Evolutionary conservation across 2,113 vertebrate species (phyloP).

Genomic region (Eptesicus fuscus): DNA sequence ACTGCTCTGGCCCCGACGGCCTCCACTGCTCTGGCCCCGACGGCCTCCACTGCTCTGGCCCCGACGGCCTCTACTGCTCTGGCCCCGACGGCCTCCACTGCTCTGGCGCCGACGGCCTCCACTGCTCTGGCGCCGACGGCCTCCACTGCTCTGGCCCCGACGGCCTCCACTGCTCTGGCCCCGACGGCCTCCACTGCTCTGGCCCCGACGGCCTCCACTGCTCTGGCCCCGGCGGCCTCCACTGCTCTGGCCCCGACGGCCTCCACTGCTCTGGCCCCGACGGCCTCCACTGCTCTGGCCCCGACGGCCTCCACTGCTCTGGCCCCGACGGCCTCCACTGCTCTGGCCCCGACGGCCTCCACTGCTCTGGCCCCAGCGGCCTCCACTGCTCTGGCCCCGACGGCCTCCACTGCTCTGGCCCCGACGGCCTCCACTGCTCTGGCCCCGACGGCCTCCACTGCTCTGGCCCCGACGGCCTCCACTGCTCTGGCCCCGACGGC

Average conservation of each 20-base stretch:
- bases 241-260: rapidly evolving
- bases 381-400: rapidly evolving
- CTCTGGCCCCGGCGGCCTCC: rapidly evolving
- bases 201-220: too few relatives aligned
- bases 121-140: rapidly evolving
- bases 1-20: rapidly evolving
- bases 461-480: rapidly evolving
- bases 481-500: too few relatives aligned
- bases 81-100: background rate
- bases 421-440: rapidly evolving
- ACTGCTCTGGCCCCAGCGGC: rapidly evolving
- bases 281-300: rapidly evolving
- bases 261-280: rapidly evolving
- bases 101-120: too few relatives aligned
- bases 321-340: background rate
- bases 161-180: rapidly evolving
- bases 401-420: rapidly evolving
- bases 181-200: too few relatives aligned
- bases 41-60: rapidly evolving
- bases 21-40: rapidly evolving
- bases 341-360: too few relatives aligned
- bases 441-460: background rate
- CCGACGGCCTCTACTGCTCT: rapidly evolving
- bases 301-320: rapidly evolving
- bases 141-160: rapidly evolving